These are phyloP conservation scores for Takifugu rubripes DNA, from an alignment of 2,797 vertebrate genomes.

Conservation along the genomic window DNA sequence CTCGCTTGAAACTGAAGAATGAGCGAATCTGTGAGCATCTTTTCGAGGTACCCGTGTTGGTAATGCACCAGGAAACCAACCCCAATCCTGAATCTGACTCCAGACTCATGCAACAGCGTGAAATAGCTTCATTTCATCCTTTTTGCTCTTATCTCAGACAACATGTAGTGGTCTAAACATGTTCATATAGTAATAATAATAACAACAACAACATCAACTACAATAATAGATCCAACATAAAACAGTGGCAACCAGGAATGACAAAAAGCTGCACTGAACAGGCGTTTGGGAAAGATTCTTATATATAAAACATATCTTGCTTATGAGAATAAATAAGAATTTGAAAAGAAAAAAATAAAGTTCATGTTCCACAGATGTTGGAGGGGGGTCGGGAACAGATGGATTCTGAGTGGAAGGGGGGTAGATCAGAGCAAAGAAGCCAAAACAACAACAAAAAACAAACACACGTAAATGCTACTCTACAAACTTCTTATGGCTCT, in stretches of 20 bases:
- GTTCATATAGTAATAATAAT: no score
- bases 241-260: conserved; percentile 52
- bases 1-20: no score
- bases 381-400: background rate
- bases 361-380: conserved; percentile 50
- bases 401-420: conserved; percentile 27
- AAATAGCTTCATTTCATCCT: no score
- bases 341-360: conserved; percentile 12
- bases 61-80: no score
- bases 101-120: no score
- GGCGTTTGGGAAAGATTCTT: conserved; percentile 41
- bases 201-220: no score
- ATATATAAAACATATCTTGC: conserved; percentile 33
- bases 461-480: conserved; percentile 26
- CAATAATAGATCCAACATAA: conserved; percentile 22
- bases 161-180: no score
- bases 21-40: no score
- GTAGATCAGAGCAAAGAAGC: conserved; percentile 29
- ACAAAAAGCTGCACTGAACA: conserved; percentile 8
- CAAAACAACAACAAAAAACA: conserved; percentile 20
- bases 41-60: no score
- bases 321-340: conserved; percentile 50
- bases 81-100: no score
- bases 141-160: no score
- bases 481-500: conserved; percentile 41